A percentile compares a stretch with the other conserved stretches of the same genome.
phyloP scores from a whole-genome alignment of 2,113 vertebrate genomes.

The Butorides virescens region DNA sequence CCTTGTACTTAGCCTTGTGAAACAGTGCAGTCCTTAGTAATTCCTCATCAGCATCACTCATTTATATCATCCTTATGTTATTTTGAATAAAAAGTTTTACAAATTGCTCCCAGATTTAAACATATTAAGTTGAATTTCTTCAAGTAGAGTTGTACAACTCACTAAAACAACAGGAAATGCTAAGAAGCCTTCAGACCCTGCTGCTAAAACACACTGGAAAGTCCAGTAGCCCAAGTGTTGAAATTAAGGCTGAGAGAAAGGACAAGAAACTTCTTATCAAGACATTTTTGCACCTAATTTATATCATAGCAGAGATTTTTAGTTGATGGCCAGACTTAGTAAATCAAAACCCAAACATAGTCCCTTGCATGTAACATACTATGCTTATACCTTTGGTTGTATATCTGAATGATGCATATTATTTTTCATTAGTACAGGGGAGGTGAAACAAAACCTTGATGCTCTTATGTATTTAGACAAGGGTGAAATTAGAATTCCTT shows the following conservation, averaged over 20 bases:
- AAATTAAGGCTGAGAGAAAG: not conserved
- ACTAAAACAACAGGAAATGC: not conserved
- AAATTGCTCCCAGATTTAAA: not conserved
- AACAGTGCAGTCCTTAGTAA: not conserved
- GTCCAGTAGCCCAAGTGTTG: not conserved
- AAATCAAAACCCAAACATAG: not conserved
- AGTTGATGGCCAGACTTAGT: not conserved
- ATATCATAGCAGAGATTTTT: not conserved
- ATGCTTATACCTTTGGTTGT: not conserved
- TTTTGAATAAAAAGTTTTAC: not conserved
- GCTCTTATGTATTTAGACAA: not conserved
- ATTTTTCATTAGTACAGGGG: not conserved
- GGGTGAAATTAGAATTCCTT: not conserved
- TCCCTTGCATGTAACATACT: not conserved
- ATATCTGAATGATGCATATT: not conserved
- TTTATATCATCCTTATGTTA: not conserved
- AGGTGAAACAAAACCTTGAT: not conserved
- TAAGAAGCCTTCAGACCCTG: not conserved
- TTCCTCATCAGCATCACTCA: not conserved
- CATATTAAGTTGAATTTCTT: not conserved
- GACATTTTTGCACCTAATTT: not conserved
- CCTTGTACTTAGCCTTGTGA: not conserved
- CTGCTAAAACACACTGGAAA: not conserved
- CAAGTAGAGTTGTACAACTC: not conserved
- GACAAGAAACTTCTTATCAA: not conserved